Evolutionary conservation across 2,888 invertebrate species (phyloP).

Genomic region (Cheilosia vulpina): DNA sequence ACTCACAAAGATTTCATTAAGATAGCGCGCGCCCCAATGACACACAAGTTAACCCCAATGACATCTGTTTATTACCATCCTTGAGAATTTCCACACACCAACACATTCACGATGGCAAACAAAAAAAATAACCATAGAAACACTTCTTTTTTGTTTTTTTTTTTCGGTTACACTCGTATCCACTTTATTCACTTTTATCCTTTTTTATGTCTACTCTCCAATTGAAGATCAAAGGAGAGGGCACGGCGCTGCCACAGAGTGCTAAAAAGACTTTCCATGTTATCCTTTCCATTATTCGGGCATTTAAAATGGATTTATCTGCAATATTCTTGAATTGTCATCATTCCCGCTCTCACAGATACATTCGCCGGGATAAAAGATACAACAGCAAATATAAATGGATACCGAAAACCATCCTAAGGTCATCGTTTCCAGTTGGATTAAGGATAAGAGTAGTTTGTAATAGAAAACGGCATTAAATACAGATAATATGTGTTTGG

Average conservation of each 20-base stretch:
- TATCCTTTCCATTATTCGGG: constrained; percentile 73
- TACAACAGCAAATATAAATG: not conserved
- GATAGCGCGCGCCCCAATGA: constrained; percentile 26
- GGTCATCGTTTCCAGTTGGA: constrained; percentile 53
- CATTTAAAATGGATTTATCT: constrained; percentile 74
- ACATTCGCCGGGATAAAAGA: not conserved
- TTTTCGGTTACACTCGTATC: not conserved
- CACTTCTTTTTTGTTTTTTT: constrained; percentile 21
- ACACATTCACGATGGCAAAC: not conserved
- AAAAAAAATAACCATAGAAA: constrained; percentile 29
- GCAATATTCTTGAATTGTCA: constrained; percentile 71
- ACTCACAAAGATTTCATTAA: constrained; percentile 30
- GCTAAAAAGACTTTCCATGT: constrained; percentile 74
- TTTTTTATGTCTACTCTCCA: constrained; percentile 10
- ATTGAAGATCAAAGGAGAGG: constrained; percentile 10
- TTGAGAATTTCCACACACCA: constrained; percentile 19
- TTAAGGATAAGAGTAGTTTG: constrained; percentile 55
- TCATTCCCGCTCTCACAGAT: constrained; percentile 29
- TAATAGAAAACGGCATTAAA: constrained; percentile 61
- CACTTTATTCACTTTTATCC: constrained; percentile 26
- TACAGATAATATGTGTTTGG: constrained; percentile 59
- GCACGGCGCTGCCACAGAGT: constrained; percentile 33
- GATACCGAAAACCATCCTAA: not conserved
- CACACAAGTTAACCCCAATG: constrained; percentile 43
- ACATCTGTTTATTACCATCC: constrained; percentile 43